Evolutionary conservation across 1,140 invertebrate species (phyloP).

Genomic region (Caenorhabditis inopinata): DNA sequence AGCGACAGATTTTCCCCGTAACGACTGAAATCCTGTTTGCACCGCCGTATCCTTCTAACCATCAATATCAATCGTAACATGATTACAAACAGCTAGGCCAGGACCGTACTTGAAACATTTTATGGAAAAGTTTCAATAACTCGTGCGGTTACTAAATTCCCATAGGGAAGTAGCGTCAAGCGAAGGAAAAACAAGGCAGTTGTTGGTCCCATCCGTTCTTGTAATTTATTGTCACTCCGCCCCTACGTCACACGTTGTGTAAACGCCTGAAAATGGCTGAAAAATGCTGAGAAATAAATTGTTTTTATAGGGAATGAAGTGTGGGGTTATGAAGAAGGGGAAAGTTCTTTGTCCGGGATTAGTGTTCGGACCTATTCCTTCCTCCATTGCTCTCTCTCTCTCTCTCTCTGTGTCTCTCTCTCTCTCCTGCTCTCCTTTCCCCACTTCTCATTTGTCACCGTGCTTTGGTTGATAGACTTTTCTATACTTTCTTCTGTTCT

Average conservation of each 20-base stretch:
- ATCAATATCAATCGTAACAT: no score
- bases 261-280: neutral
- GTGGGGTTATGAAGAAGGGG: neutral
- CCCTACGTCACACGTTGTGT: neutral
- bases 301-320: neutral
- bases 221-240: conserved; percentile 23
- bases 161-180: conserved; percentile 15
- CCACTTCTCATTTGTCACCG: no score
- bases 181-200: neutral
- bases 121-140: no score
- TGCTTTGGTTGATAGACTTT: conserved; percentile 8
- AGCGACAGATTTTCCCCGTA: no score
- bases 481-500: neutral
- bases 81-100: no score
- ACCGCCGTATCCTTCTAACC: no score
- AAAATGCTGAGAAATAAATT: neutral
- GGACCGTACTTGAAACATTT: no score
- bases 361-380: conserved; percentile 23
- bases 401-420: neutral
- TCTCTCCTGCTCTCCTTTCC: neutral
- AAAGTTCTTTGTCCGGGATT: conserved; percentile 18
- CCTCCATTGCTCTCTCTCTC: neutral
- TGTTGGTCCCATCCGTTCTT: neutral
- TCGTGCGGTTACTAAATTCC: neutral
- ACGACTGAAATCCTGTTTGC: no score